These are phyloP conservation scores for Euproctis similis DNA, from an alignment of 2,888 invertebrate genomes.

Conservation along the genomic window DNA sequence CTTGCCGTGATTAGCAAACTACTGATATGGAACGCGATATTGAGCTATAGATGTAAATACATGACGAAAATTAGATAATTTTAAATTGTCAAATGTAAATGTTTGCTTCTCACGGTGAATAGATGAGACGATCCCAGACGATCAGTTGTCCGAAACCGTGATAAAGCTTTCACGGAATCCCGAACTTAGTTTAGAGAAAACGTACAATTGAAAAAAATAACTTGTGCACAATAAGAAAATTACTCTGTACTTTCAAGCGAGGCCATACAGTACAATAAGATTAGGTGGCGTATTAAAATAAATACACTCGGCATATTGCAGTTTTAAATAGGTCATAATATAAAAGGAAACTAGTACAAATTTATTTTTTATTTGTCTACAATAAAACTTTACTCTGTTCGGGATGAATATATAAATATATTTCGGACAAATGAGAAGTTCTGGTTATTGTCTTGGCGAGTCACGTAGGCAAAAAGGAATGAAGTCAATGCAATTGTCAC, in stretches of 20 bases:
- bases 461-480: constrained; percentile 65
- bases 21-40: too few relatives aligned
- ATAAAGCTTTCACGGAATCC: constrained; percentile 14
- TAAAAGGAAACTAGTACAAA: constrained; percentile 55
- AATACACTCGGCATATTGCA: constrained; percentile 38
- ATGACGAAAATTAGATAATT: too few relatives aligned
- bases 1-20: constrained; percentile 32
- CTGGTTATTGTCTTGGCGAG: constrained; percentile 47
- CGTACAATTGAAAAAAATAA: too few relatives aligned
- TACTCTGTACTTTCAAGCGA: constrained; percentile 28
- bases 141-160: constrained; percentile 65
- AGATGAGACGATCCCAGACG: too few relatives aligned
- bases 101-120: constrained; percentile 33
- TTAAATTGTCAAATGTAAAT: too few relatives aligned
- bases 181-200: too few relatives aligned
- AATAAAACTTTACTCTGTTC: constrained; percentile 32
- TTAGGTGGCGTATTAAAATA: too few relatives aligned
- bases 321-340: constrained; percentile 51
- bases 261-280: constrained; percentile 39
- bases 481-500: constrained; percentile 55
- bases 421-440: constrained; percentile 71
- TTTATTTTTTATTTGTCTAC: too few relatives aligned
- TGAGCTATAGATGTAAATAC: too few relatives aligned
- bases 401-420: constrained; percentile 24
- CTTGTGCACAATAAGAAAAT: constrained; percentile 23